Evolutionary conservation across 2,113 vertebrate genomes (phyloP), one percentile per base, ranked within the genome.

Genomic region (Macquaria ambigua): DNA sequence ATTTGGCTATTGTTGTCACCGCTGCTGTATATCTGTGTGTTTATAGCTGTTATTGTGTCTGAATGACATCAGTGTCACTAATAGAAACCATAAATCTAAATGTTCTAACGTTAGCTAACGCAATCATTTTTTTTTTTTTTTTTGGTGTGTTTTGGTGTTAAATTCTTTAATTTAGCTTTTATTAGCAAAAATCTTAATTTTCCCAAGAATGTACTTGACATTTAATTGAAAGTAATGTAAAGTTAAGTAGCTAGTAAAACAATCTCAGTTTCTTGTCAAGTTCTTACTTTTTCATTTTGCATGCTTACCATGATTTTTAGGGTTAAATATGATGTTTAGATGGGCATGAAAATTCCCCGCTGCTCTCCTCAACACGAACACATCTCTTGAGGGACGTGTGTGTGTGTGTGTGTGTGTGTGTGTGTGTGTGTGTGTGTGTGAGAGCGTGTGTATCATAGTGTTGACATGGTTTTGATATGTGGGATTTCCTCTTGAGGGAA

Each of bases 1-100:
- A 92, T 90, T 90, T 74, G 75, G 74, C 83, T 71, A 86, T 94
- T 94, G 93, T 93, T 81, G 90, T 74, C 50, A 37, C 41, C 23
- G 1, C 14, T 28, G 84, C 80, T 79, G 72, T 70, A 25, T 61
- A 50, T 85, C 50, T 53, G 43, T 66, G 52, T 37, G 59, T 90
- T 83, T 85, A 70, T 28, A 18, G 64, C 66, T 41, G 21, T 46
- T 83, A 77, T 81, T 74, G 66, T 81, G 76, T 53, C 41, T 46
- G 66, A 82, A 41, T 90, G 81, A 84, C 86, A 75, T 79, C 71
- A 61, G 18, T 21, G 71, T 43, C 63, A 39, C 69, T 72, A 75
- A 89, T 70, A 81, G 77, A 86, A 90, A 73, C 62, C 52, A 25
- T 66, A 59, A 85, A 87, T 87, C 79, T 43, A 59, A 84, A 79